Conservation (phyloP, 1,140 invertebrate species). For the Psilanteris sp. region DNA sequence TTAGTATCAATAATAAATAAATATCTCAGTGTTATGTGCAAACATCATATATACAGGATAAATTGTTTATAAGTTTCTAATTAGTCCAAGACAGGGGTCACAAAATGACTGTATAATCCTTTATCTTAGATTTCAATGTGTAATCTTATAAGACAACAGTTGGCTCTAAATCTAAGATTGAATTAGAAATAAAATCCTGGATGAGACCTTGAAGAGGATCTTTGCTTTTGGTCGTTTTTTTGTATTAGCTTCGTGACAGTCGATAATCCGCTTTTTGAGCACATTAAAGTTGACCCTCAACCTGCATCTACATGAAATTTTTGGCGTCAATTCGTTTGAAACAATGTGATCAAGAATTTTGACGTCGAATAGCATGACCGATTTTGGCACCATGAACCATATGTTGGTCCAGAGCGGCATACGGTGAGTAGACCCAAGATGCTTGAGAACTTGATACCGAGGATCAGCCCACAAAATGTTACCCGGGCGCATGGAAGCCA, state of each 20-base stretch:
- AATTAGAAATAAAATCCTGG: constrained; percentile 52
- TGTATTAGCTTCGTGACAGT: not conserved
- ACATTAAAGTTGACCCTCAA: constrained; percentile 7
- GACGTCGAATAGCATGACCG: constrained; percentile 70
- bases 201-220: constrained; percentile 5
- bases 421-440: constrained; percentile 66
- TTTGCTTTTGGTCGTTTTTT: constrained; percentile 11
- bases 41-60: no score
- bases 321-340: constrained; percentile 29
- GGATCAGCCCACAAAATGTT: constrained; percentile 50
- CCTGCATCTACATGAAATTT: constrained; percentile 9
- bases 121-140: constrained; percentile 43
- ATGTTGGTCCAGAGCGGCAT: constrained; percentile 74
- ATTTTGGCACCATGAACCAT: constrained; percentile 70
- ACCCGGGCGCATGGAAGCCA: constrained; percentile 43
- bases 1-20: no score
- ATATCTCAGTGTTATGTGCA: no score
- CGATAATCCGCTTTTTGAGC: constrained; percentile 34
- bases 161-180: constrained; percentile 33
- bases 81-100: no score
- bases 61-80: no score
- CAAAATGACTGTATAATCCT: constrained; percentile 27
- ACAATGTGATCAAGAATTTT: constrained; percentile 55
- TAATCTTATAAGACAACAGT: constrained; percentile 56
- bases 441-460: constrained; percentile 66